These are phyloP conservation scores for Psilopogon haemacephalus DNA, from an alignment of 2,113 vertebrate species.

Conservation along the genomic window DNA sequence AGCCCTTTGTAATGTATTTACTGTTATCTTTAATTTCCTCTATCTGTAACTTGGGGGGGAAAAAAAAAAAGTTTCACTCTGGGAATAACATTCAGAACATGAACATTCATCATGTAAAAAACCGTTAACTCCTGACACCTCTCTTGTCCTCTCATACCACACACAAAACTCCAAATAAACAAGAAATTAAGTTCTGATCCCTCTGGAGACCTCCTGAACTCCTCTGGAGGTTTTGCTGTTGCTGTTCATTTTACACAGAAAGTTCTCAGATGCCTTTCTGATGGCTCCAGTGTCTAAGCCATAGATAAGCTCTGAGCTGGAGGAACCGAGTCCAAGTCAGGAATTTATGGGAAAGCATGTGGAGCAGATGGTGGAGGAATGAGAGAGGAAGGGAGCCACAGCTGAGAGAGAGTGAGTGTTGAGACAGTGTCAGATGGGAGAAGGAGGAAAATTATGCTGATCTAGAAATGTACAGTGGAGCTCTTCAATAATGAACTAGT, in stretches of 20 bases:
- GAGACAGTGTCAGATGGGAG: slow-evolving; percentile 66
- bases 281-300: slow-evolving; percentile 43
- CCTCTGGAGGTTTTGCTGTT: neutral
- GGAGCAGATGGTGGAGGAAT: slow-evolving; percentile 63
- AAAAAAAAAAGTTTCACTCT: neutral
- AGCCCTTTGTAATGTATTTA: neutral
- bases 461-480: slow-evolving; percentile 47
- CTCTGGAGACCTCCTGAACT: neutral
- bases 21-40: neutral
- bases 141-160: slow-evolving; percentile 38
- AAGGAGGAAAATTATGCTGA: slow-evolving; percentile 55
- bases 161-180: slow-evolving; percentile 23
- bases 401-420: slow-evolving; percentile 57
- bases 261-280: slow-evolving; percentile 36
- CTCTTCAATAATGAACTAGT: neutral
- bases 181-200: slow-evolving; percentile 34
- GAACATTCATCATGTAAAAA: neutral
- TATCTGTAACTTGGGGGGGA: neutral
- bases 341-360: slow-evolving; percentile 63
- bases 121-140: slow-evolving; percentile 38
- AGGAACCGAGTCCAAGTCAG: slow-evolving; percentile 5
- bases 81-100: slow-evolving; percentile 14
- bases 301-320: slow-evolving; percentile 36
- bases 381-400: slow-evolving; percentile 63
- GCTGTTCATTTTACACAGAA: neutral